A percentile compares a stretch with the other conserved stretches of the same genome.
phyloP scores from a whole-genome alignment of 1,140 invertebrate genomes.

The Drosophila subpulchrella region DNA sequence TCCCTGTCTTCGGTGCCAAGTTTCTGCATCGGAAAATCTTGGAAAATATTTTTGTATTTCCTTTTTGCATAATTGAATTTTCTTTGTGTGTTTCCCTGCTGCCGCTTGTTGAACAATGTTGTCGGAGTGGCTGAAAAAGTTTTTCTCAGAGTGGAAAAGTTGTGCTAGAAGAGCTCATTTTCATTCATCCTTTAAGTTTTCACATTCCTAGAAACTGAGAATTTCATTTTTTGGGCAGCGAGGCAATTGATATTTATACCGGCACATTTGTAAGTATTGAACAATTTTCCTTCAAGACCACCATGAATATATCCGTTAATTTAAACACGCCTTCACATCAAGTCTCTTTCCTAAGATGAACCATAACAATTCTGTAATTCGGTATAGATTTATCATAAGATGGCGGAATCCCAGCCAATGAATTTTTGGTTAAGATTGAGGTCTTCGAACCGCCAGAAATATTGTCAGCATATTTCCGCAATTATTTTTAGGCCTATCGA shows the following conservation, averaged over 20 bases:
- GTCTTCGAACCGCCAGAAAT: too few relatives aligned
- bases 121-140: constrained; percentile 42
- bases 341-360: too few relatives aligned
- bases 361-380: too few relatives aligned
- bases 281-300: too few relatives aligned
- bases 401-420: too few relatives aligned
- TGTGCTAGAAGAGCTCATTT: neutral
- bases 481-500: too few relatives aligned
- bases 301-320: too few relatives aligned
- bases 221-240: neutral
- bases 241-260: too few relatives aligned
- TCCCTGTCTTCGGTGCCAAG: constrained; percentile 9
- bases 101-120: constrained; percentile 44
- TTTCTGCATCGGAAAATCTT: constrained; percentile 54
- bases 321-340: too few relatives aligned
- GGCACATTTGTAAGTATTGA: neutral
- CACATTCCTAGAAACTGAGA: neutral
- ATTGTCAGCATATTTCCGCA: too few relatives aligned
- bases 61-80: constrained; percentile 82
- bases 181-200: neutral
- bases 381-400: too few relatives aligned
- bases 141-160: constrained; percentile 32
- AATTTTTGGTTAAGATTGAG: too few relatives aligned
- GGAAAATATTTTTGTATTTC: constrained; percentile 42
- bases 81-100: constrained; percentile 48